These are phyloP conservation scores for Bambusicola thoracicus DNA, from an alignment of 2,113 vertebrate genomes.

Conservation along the genomic window DNA sequence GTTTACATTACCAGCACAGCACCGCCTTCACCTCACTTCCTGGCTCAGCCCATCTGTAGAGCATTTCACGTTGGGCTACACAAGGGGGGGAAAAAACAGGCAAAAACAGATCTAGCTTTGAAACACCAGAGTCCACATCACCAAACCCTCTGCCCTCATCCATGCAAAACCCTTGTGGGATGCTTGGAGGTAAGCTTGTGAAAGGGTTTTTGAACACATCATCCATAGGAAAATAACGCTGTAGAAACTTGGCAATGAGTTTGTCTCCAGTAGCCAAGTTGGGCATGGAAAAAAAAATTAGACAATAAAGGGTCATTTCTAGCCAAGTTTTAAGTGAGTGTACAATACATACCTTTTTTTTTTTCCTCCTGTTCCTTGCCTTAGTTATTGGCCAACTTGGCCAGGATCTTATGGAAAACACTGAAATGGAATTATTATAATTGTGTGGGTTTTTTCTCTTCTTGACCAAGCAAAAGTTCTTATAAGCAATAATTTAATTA, in stretches of 20 bases:
- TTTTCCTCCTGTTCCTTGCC: neutral
- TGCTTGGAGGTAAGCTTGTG: neutral
- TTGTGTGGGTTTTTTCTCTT: neutral
- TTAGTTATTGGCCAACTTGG: slow-evolving; percentile 46
- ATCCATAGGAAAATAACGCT: neutral
- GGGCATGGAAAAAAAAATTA: slow-evolving; percentile 41
- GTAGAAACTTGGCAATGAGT: neutral
- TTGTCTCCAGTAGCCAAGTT: slow-evolving; percentile 1
- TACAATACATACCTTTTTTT: slow-evolving; percentile 28
- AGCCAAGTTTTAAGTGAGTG: slow-evolving; percentile 30
- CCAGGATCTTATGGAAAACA: slow-evolving; percentile 43
- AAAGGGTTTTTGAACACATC: neutral
- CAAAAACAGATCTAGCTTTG: neutral
- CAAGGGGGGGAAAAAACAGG: fast-evolving
- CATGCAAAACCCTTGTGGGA: neutral
- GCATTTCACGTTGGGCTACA: neutral
- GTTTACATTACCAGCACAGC: neutral
- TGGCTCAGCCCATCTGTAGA: neutral
- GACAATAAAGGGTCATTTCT: slow-evolving; percentile 43
- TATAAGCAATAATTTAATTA: slow-evolving; percentile 24
- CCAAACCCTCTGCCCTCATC: neutral
- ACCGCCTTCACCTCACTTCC: neutral
- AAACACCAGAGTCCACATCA: neutral
- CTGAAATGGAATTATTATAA: slow-evolving; percentile 40
- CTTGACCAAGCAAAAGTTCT: slow-evolving; percentile 1